These are phyloP conservation scores for Rhodinocichla rosea DNA, from an alignment of 2,113 vertebrate species.

Conservation along the genomic window DNA sequence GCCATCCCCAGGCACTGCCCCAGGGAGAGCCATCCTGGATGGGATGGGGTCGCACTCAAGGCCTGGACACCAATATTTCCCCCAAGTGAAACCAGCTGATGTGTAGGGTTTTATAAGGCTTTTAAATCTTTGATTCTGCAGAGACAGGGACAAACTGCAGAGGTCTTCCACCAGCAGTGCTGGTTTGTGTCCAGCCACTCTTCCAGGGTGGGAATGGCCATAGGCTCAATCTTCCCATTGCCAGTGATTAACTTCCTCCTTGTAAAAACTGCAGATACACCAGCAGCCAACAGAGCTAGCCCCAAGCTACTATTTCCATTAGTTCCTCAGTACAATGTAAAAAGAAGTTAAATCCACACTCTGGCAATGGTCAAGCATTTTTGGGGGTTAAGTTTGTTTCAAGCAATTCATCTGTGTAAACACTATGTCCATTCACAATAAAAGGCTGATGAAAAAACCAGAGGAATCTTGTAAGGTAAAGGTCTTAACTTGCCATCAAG, in stretches of 20 bases:
- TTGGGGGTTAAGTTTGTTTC: neutral
- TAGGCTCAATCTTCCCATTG: rapidly evolving
- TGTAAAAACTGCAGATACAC: neutral
- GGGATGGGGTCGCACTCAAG: rapidly evolving
- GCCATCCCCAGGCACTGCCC: too few species aligned
- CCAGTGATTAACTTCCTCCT: neutral
- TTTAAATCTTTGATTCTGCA: neutral
- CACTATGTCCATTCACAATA: neutral
- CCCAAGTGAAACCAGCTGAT: neutral
- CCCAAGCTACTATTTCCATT: neutral
- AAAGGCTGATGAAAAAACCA: neutral
- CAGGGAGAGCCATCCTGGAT: rapidly evolving
- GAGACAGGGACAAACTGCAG: neutral
- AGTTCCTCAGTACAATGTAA: neutral
- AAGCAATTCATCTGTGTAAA: rapidly evolving
- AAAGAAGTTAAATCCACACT: neutral
- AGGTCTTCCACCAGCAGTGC: neutral
- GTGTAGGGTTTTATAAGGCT: neutral
- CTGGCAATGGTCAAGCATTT: neutral
- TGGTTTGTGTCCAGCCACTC: neutral
- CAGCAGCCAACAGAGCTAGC: neutral
- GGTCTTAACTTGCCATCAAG: neutral
- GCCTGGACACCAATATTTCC: rapidly evolving
- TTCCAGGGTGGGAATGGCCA: neutral
- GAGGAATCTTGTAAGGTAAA: neutral